Evolutionary conservation across 2,113 vertebrate species (phyloP), one percentile per base, ranked within the genome.

Genomic region (Rynchops niger): DNA sequence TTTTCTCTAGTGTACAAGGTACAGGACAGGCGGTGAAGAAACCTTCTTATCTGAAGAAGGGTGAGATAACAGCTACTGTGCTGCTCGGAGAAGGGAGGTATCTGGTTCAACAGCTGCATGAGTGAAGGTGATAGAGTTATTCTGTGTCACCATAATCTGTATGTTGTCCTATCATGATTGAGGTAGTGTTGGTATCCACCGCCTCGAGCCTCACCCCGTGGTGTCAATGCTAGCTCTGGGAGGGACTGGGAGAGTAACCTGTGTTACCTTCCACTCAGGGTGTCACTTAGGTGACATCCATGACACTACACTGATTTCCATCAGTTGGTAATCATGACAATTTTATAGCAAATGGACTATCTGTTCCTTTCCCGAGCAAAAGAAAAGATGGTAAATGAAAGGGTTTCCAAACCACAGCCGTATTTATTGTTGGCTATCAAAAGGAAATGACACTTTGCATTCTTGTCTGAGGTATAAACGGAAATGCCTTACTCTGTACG

Each of bases 171-270:
- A 0, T 38, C 21, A 6, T 11, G 23, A 59, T 5, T 32, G 34
- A 92, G 34, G 42, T 18, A 42, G 13, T 2, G 3, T 4, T 73
- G 67, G 32, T 53, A 49, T 49, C 52, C 30, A 38, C 11, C 40
- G 49, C 49, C 15, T 61, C 43, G 50, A 1, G 40, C 58, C 26
- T 73, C 9, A 0, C n/a, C 67, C n/a, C 0, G 0, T 5, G 30
- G 17, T 20, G 38, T 15, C 52, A 47, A 11, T 36, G 43, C 26
- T 76, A 82, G 7, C n/a, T 53, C 26, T 6, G 8, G 25, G 29
- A 52, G 20, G 10, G 21, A 61, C 18, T 53, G 30, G 52, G 69
- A 56, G 49, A 40, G 27, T 20, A 22, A 58, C 4, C 6, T 4
- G 4, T 26, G 38, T 10, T 61, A 13, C 40, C 25, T 86, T 61